A percentile compares a stretch with the other conserved stretches of the same genome.
These are phyloP conservation scores for Myrmecobius fasciatus DNA, from an alignment of 2,113 vertebrate genomes.

Conservation along the genomic window DNA sequence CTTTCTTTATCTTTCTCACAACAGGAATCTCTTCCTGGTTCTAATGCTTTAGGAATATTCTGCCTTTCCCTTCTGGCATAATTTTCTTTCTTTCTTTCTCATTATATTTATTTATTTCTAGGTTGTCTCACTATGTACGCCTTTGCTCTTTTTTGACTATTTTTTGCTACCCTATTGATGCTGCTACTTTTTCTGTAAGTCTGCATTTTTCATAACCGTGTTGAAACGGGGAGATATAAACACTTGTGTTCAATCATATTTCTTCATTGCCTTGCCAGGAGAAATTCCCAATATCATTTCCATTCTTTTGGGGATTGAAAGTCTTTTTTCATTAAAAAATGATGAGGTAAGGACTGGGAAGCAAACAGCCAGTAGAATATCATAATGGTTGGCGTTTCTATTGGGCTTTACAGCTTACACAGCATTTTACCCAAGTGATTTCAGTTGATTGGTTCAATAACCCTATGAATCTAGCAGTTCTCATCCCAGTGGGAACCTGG, in stretches of 20 bases:
- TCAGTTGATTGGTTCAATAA: background rate
- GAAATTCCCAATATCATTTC: slow-evolving; percentile 19
- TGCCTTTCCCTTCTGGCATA: slow-evolving; percentile 46
- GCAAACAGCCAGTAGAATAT: background rate
- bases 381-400: background rate
- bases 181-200: slow-evolving; percentile 22
- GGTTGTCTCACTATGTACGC: slow-evolving; percentile 59
- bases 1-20: background rate
- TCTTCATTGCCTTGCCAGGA: slow-evolving; percentile 20
- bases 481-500: background rate
- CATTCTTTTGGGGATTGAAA: slow-evolving; percentile 21
- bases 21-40: slow-evolving; percentile 23
- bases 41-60: slow-evolving; percentile 47
- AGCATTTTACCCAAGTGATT: background rate
- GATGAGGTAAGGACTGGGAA: background rate
- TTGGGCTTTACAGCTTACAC: background rate
- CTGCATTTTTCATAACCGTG: slow-evolving; percentile 51
- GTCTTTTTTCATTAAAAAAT: background rate
- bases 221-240: slow-evolving; percentile 55
- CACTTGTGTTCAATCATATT: slow-evolving; percentile 51
- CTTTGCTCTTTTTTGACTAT: slow-evolving; percentile 65
- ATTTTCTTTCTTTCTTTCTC: slow-evolving; percentile 34
- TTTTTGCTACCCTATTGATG: slow-evolving; percentile 55
- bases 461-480: background rate
- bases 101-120: too few relatives aligned